Conservation (phyloP, 2,797 vertebrate genomes). For the Schizopygopsis pylzovi region DNA sequence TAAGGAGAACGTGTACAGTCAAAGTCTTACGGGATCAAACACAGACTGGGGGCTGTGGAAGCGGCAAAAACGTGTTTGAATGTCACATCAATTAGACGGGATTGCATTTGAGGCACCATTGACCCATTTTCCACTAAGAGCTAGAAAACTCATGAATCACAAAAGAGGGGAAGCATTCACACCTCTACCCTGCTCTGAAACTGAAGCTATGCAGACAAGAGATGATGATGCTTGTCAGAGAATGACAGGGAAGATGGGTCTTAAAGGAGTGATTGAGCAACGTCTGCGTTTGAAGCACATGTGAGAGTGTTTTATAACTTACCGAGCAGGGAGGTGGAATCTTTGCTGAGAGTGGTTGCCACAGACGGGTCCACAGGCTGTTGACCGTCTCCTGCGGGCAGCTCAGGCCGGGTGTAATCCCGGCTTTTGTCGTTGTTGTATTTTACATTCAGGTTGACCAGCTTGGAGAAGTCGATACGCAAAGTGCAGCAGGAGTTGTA, state of each 20-base stretch:
- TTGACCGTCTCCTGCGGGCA: conserved; percentile 94
- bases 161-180: conserved; percentile 39
- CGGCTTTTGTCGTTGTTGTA: conserved; percentile 99
- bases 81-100: conserved; percentile 42
- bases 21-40: conserved; percentile 49
- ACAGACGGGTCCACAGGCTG: conserved; percentile 84
- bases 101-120: conserved; percentile 44
- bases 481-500: conserved; percentile 98
- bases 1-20: conserved; percentile 70
- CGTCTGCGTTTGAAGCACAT: background rate
- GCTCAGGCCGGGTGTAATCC: conserved; percentile 96
- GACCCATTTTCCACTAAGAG: conserved; percentile 40
- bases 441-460: conserved; percentile 98
- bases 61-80: conserved; percentile 39
- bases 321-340: conserved; percentile 90
- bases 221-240: conserved; percentile 41
- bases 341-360: conserved; percentile 90
- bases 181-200: conserved; percentile 47
- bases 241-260: conserved; percentile 29
- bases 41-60: conserved; percentile 40
- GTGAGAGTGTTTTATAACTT: conserved; percentile 60
- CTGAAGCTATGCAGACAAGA: conserved; percentile 36
- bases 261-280: conserved; percentile 16
- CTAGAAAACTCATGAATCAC: conserved; percentile 29
- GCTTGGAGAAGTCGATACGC: conserved; percentile 98